Evolutionary conservation across 2,113 vertebrate genomes (phyloP), one percentile per base, ranked within the genome.

Genomic region (Malurus alboscapulatus): DNA sequence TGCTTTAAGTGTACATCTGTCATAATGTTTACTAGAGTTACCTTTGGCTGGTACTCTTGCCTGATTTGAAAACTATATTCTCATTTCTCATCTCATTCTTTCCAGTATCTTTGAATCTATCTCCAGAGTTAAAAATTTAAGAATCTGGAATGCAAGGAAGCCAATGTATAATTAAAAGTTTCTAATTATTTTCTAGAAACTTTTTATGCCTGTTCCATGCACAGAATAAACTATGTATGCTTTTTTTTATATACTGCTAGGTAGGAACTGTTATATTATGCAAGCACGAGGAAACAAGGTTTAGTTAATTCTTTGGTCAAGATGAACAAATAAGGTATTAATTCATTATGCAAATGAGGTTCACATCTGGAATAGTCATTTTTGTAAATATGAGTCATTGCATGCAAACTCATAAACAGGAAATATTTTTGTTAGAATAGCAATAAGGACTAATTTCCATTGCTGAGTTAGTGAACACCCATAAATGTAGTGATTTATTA

Each of bases 341-440:
- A 71, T 92, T 73, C 14, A 45, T 77, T 96, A 67, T 89, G 36
- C 12, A 90, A 74, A 54, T 30, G 40, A 69, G 3, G 2, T 63
- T 22, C 12, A 54, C 29, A 90, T 63, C 65, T 67, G 50, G 27
- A 85, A 84, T 36, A 89, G 27, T 12, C 14, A 32, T 74, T 92
- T 87, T 32, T 45, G 24, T 68, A 74, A 69, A 87, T 55, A 40
- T 89, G 42, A 93, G 22, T 88, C 38, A 90, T 88, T 55, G 24
- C 69, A 83, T 68, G 51, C 22, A 73, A 71, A 74, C 13, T 74
- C 36, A 81, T 76, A 88, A 92, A 65, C 50, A 71, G 12, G 62
- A 94, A 94, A 92, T 74, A 86, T 91, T 88, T 84, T 66, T 89
- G 40, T 87, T 58, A 81, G 10, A 50, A 38, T 38, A 74, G 12